Evolutionary conservation across 2,797 vertebrate species (phyloP).

Genomic region (Acanthiza pusilla): DNA sequence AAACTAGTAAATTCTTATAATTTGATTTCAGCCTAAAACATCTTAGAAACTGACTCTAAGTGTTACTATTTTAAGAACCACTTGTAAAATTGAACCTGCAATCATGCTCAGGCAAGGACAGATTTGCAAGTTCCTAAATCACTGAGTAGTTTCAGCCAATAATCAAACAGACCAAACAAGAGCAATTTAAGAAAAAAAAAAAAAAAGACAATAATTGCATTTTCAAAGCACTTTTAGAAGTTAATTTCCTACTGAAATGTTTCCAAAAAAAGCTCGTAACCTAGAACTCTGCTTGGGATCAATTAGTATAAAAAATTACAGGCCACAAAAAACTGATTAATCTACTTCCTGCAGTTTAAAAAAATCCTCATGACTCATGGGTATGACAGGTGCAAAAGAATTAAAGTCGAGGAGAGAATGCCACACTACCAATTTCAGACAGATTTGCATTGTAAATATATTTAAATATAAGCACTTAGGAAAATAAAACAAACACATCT

Average conservation of each 20-base stretch:
- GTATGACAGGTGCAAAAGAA: conserved; percentile 44
- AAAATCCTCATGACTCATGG: conserved; percentile 14
- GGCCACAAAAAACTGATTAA: conserved; percentile 20
- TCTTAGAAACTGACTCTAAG: conserved; percentile 22
- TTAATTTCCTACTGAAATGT: conserved; percentile 11
- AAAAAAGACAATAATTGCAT: not conserved
- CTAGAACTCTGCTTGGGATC: not conserved
- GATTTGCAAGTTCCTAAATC: conserved; percentile 37
- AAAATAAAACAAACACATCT: not conserved
- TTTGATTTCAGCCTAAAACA: conserved; percentile 64
- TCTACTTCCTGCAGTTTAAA: not conserved
- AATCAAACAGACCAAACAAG: conserved; percentile 39
- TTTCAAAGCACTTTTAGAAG: conserved; percentile 48
- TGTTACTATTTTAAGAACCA: conserved; percentile 54
- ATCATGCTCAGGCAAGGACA: conserved; percentile 19
- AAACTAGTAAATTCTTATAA: conserved; percentile 63
- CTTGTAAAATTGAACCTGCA: conserved; percentile 53
- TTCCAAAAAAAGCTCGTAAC: not conserved
- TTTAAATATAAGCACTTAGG: conserved; percentile 18
- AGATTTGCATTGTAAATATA: not conserved
- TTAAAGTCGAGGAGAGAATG: not conserved
- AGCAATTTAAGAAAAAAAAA: not conserved
- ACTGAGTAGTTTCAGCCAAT: conserved; percentile 28
- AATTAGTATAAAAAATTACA: conserved; percentile 1
- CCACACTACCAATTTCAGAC: conserved; percentile 20